Conservation (phyloP, 2,113 vertebrate genomes). For the Pogonocichla stellata region DNA sequence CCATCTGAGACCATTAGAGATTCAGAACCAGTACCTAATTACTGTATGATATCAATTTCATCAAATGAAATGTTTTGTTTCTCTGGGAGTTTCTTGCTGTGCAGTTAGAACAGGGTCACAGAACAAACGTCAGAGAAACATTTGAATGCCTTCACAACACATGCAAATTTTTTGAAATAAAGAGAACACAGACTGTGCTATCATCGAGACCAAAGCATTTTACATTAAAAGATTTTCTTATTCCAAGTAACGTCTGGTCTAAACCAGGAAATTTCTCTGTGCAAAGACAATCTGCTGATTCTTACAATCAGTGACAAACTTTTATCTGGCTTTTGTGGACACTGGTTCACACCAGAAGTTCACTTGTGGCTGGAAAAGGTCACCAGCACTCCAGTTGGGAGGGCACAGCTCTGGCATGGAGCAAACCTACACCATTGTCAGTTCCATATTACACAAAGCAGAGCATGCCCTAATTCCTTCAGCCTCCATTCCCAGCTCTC, state of each 20-base stretch:
- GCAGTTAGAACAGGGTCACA: background rate
- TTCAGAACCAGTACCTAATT: background rate
- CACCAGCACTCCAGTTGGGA: background rate
- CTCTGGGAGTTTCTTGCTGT: background rate
- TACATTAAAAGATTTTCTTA: background rate
- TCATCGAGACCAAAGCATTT: background rate
- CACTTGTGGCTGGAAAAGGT: background rate
- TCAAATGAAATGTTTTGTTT: background rate
- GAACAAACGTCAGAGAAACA: background rate
- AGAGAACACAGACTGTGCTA: background rate
- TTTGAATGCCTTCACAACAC: background rate
- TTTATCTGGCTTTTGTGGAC: background rate
- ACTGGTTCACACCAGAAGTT: background rate
- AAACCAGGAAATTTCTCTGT: background rate
- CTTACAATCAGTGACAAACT: background rate
- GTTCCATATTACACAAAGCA: background rate
- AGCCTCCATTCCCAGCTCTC: background rate
- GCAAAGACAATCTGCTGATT: background rate
- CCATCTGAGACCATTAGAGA: background rate
- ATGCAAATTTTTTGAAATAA: background rate
- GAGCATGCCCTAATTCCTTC: background rate
- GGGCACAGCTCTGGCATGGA: background rate
- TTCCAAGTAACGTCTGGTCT: background rate
- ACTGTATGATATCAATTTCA: background rate
- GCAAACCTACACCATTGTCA: fast-evolving